Conservation (phyloP, 1,140 invertebrate genomes). For the Drosophila tsacasi region DNA sequence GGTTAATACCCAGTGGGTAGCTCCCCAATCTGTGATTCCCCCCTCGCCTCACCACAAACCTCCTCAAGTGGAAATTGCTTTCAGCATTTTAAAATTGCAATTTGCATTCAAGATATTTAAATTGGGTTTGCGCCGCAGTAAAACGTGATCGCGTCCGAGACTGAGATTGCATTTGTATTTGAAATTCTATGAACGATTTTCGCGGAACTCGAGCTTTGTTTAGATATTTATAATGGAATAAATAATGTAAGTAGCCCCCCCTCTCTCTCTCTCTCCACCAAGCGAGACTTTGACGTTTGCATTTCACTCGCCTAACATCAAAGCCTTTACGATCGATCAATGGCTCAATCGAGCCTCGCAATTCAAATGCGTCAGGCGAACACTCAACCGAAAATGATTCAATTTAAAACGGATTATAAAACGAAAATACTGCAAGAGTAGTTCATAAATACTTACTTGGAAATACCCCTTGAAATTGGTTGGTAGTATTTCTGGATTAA, state of each 20-base stretch:
- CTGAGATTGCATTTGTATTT: constrained; percentile 34
- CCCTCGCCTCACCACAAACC: not conserved
- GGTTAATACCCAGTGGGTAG: constrained; percentile 40
- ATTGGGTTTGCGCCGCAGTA: constrained; percentile 54
- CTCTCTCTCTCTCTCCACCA: not conserved
- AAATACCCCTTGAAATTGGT: not conserved
- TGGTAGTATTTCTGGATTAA: not conserved
- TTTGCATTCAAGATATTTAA: constrained; percentile 71
- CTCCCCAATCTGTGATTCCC: constrained; percentile 29
- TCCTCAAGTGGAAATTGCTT: constrained; percentile 15
- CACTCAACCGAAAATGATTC: constrained; percentile 50
- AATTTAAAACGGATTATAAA: constrained; percentile 52
- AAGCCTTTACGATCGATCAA: constrained; percentile 26
- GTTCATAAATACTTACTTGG: not conserved
- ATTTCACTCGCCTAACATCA: constrained; percentile 7
- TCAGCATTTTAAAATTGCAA: constrained; percentile 40
- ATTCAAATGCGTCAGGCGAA: constrained; percentile 70
- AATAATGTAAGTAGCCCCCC: not conserved
- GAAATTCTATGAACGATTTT: constrained; percentile 72
- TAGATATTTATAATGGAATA: constrained; percentile 20
- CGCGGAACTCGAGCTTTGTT: constrained; percentile 55
- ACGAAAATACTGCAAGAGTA: not conserved
- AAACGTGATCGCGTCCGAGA: constrained; percentile 60
- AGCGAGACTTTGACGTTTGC: constrained; percentile 21
- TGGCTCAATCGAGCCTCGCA: constrained; percentile 36